Percentiles rank a stretch among this genome's conserved stretches.
phyloP scores from a whole-genome alignment of 2,113 vertebrate species.

The Oreochromis spilurus region DNA sequence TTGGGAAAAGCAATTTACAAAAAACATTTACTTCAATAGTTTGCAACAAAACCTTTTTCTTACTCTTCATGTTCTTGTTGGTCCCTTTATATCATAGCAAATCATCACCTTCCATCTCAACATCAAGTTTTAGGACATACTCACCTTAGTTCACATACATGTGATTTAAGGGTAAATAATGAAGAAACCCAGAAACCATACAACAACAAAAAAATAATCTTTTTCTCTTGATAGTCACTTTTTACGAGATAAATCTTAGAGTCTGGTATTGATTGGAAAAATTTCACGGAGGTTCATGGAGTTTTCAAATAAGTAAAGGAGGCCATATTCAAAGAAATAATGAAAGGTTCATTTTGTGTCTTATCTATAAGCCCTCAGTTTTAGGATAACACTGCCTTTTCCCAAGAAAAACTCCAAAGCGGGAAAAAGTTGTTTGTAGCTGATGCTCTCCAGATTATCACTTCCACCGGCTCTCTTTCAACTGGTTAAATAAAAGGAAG shows the following conservation, averaged over 20 bases:
- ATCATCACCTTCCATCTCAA: background rate
- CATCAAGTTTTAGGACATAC: background rate
- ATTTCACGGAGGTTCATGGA: fast-evolving
- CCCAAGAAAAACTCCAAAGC: background rate
- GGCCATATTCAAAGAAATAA: background rate
- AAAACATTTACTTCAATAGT: background rate
- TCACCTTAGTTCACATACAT: background rate
- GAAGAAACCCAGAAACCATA: background rate
- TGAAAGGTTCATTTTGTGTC: fast-evolving
- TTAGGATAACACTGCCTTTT: fast-evolving
- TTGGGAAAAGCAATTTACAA: background rate
- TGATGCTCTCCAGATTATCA: background rate
- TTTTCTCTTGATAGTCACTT: background rate
- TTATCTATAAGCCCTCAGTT: background rate
- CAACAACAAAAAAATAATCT: background rate
- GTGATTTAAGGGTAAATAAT: background rate
- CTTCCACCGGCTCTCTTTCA: background rate
- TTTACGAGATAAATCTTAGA: background rate
- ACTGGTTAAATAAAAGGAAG: background rate
- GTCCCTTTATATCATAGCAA: background rate
- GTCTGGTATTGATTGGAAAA: fast-evolving
- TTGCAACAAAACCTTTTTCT: background rate
- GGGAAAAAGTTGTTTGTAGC: background rate
- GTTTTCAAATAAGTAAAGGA: background rate
- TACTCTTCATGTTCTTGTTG: background rate